Conservation (phyloP, 2,797 vertebrate genomes). For the Gymnoscopelus microlampas region DNA sequence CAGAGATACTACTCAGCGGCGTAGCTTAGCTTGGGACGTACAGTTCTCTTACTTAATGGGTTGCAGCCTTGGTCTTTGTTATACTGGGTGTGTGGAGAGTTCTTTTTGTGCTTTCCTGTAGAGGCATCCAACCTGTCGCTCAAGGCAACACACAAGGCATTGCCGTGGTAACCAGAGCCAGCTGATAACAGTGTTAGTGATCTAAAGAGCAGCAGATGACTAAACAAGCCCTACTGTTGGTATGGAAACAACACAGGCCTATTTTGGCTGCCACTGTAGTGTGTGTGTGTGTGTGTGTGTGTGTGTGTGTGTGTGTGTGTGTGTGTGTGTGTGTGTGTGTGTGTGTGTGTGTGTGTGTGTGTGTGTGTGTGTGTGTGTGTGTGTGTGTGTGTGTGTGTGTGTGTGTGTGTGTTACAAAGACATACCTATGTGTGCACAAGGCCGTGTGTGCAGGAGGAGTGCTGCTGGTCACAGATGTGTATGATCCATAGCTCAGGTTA, state of each 20-base stretch:
- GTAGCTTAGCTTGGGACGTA: constrained; percentile 10
- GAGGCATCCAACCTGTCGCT: constrained; percentile 50
- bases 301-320: not conserved
- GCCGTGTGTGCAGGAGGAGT: constrained; percentile 20
- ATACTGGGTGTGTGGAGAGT: constrained; percentile 41
- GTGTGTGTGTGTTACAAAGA: not conserved
- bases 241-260: constrained; percentile 63
- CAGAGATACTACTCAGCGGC: not conserved
- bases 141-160: constrained; percentile 41
- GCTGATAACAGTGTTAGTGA: constrained; percentile 68
- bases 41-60: constrained; percentile 27
- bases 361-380: constrained; percentile 27
- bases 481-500: constrained; percentile 71
- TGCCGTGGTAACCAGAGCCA: constrained; percentile 61
- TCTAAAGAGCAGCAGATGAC: constrained; percentile 71
- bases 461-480: constrained; percentile 52
- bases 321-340: constrained; percentile 43
- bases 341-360: constrained; percentile 32
- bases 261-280: constrained; percentile 30
- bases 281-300: constrained; percentile 21
- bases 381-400: constrained; percentile 2
- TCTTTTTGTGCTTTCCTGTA: constrained; percentile 48
- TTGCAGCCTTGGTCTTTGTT: constrained; percentile 33
- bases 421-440: not conserved
- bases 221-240: constrained; percentile 59